Evolutionary conservation across 2,888 invertebrate species (phyloP), one percentile per base, ranked within the genome.

Genomic region (Drosophila hamatofila): DNA sequence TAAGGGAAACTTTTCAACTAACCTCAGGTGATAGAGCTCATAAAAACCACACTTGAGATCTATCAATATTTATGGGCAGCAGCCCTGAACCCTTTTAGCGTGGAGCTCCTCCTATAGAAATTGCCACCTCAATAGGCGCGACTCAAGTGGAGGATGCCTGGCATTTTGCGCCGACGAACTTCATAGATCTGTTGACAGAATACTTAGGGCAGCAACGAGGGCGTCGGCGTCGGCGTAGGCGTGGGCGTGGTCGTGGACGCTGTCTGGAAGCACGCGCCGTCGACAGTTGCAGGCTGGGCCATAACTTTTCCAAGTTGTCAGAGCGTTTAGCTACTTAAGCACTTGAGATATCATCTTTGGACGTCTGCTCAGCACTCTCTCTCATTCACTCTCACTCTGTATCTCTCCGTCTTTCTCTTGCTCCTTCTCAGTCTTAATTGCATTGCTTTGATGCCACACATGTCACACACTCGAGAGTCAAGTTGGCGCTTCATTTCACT

Each of bases 251-350:
- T 48, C 52, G 78, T 51, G 49, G 25, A 16, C 48, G 39, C 60
- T 63, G 60, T 41, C 41, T 60, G 48, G 64, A 55, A 89, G 89
- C 84, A 84, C 90, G 84, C 80, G 82, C 72, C 88, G 71, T 57
- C 74, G 69, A 77, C 72, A 80, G 66, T 80, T 84, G 80, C 79
- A 78, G 78, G 70, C 78, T 79, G 81, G 66, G 81, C 88, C 81
- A 88, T 88, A 86, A 88, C 81, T 88, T 79, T 78, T 77, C 63
- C 52, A 62, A 78, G 81, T 89, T 90, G 90, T 90, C 90, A 90
- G 81, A 69, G 76, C 78, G 74, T 80, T 89, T 78, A 76, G 87
- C 87, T 87, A 88, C 89, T 90, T 90, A 88, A 90, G 79, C 82
- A 86, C 88, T 86, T 89, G 88, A 87, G 82, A 89, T 81, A 67